Evolutionary conservation across 2,888 invertebrate species (phyloP), one percentile per base, ranked within the genome.

Genomic region (Caenorhabditis sinica): DNA sequence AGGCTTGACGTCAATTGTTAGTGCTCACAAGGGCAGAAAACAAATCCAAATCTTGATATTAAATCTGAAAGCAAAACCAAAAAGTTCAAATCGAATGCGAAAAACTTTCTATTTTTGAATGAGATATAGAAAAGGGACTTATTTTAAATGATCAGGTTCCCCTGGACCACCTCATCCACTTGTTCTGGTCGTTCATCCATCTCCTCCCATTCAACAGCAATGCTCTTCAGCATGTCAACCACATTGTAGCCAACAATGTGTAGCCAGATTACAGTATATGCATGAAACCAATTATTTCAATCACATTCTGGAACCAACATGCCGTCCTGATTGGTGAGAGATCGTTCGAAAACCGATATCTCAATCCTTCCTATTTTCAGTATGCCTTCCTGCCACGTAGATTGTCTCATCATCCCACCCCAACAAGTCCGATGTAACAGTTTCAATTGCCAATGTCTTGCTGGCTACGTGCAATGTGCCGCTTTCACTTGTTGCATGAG

Each of bases 301-400:
- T 63, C 56, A 68, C 0, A 80, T 82, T 28, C 69, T 74, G 33
- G 77, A 81, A 23, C 85, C 85, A n/a, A 77, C 72, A 17, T 87
- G 87, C 56, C 76, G 87, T 9, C 76, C 76, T 15, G 87, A 87
- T 56, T 87, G 87, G 87, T 87, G 53, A 49, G 28, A 4, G 11
- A 15, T 0, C 8, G 30, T 1, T 20, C 56, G 25, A 15, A 11
- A 5, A 20, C 2, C 61, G 15, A 15, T n/a, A 11, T 25, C 2
- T 58, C 30, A 40, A 6, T 36, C 20, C 6, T 30, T 40, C 9
- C 11, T 17, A 6, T 11, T 82, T 86, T 15, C 71, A 88, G 88
- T 71, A 86, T 88, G 86, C 88, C 88, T 2, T 71, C 81, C 0
- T 88, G 88, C 66, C 88, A 88, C 69, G 86, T 88, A 49, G 88